Evolutionary conservation across 2,113 vertebrate species (phyloP).

Genomic region (Rhynchomys soricoides): DNA sequence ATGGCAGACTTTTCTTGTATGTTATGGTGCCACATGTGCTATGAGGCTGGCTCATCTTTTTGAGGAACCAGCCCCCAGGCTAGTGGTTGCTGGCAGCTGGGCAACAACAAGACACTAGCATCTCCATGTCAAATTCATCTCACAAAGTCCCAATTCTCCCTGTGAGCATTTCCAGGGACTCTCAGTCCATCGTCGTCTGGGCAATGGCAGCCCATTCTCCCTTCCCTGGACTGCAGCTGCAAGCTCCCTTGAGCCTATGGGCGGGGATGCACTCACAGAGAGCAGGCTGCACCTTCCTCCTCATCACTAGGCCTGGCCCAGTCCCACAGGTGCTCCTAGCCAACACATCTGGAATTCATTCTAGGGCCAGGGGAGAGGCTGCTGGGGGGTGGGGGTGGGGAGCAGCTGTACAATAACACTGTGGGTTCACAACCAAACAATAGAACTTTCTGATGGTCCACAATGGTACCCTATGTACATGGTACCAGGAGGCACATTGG

Average conservation of each 20-base stretch:
- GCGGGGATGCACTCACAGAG: accelerated
- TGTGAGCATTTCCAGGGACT: accelerated
- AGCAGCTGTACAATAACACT: accelerated
- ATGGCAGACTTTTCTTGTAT: accelerated
- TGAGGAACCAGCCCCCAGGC: neutral
- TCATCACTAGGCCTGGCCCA: accelerated
- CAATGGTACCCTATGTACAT: accelerated
- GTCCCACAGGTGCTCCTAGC: neutral
- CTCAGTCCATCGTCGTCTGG: neutral
- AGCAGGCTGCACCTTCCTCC: neutral
- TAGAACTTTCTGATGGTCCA: neutral
- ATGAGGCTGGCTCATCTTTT: neutral
- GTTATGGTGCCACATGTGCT: neutral
- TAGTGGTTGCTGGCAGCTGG: neutral
- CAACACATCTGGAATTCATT: neutral
- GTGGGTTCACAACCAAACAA: neutral
- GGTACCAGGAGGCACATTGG: neutral
- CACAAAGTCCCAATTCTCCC: neutral
- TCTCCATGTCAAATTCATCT: neutral
- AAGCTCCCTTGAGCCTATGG: neutral
- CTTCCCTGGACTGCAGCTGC: neutral
- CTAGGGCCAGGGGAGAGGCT: neutral
- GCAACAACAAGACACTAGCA: too few species aligned
- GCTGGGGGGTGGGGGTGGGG: accelerated
- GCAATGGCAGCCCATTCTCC: accelerated